Evolutionary conservation across 2,888 invertebrate genomes (phyloP).

Genomic region (Xestia c-nigrum): DNA sequence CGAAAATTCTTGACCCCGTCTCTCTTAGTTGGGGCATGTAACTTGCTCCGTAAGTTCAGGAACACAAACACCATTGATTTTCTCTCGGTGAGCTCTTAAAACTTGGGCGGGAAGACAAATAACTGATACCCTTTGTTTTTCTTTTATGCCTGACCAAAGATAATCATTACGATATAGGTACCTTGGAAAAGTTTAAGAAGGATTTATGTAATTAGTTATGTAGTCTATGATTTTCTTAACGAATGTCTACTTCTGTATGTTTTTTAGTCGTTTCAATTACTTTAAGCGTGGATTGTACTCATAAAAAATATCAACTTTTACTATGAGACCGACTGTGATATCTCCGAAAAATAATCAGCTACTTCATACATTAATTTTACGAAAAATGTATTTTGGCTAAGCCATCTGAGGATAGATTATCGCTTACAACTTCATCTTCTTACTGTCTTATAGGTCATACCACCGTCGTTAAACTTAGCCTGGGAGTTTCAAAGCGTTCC

Average conservation of each 20-base stretch:
- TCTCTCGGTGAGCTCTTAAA: conserved; percentile 41
- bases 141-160: conserved; percentile 45
- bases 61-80: conserved; percentile 62
- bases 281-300: too few relatives aligned
- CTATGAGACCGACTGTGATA: too few relatives aligned
- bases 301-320: too few relatives aligned
- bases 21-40: conserved; percentile 42
- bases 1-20: conserved; percentile 42
- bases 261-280: not conserved
- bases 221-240: not conserved
- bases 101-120: conserved; percentile 57
- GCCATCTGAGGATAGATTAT: not conserved
- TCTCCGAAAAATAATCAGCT: too few relatives aligned
- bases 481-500: not conserved
- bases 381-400: not conserved
- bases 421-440: too few relatives aligned
- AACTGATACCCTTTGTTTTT: conserved; percentile 53
- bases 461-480: not conserved
- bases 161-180: conserved; percentile 12
- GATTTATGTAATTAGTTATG: not conserved
- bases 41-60: conserved; percentile 49
- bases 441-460: not conserved
- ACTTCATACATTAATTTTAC: not conserved
- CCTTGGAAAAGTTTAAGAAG: not conserved
- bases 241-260: not conserved